A percentile compares a stretch with the other conserved stretches of the same genome.
phyloP scores from a whole-genome alignment of 2,113 vertebrate genomes.

The Hydrolagus affinis region DNA sequence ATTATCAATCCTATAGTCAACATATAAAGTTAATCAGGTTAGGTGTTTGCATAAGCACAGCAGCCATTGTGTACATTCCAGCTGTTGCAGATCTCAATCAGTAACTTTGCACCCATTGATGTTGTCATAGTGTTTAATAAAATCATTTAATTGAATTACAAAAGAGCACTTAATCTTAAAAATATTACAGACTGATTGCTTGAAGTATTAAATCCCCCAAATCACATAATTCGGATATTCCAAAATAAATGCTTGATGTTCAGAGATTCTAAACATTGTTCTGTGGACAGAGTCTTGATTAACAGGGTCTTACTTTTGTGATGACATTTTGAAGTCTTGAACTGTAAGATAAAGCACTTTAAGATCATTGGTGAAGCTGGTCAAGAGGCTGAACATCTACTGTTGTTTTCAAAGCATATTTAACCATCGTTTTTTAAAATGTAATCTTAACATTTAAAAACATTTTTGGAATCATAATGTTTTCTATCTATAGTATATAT shows the following conservation, averaged over 20 bases:
- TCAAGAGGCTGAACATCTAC: slow-evolving; percentile 42
- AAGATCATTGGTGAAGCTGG: slow-evolving; percentile 55
- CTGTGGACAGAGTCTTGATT: slow-evolving; percentile 44
- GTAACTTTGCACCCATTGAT: slow-evolving; percentile 56
- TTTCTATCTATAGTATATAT: neutral
- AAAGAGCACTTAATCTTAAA: slow-evolving; percentile 70
- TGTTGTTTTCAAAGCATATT: neutral
- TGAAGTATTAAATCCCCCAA: slow-evolving; percentile 51
- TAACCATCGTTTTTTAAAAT: neutral
- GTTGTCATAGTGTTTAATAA: slow-evolving; percentile 69
- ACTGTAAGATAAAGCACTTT: slow-evolving; percentile 61
- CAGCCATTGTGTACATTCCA: slow-evolving; percentile 34
- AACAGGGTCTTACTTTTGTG: slow-evolving; percentile 50
- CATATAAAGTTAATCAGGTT: too few species aligned
- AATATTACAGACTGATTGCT: slow-evolving; percentile 69
- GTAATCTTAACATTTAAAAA: neutral
- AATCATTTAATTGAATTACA: slow-evolving; percentile 66
- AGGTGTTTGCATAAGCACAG: too few species aligned
- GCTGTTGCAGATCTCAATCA: slow-evolving; percentile 56
- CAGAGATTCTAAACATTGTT: slow-evolving; percentile 42
- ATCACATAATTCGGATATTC: slow-evolving; percentile 58
- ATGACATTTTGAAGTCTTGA: slow-evolving; percentile 60
- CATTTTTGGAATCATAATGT: neutral
- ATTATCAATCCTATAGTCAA: too few species aligned
- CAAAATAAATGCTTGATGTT: slow-evolving; percentile 63